phyloP scores from a whole-genome alignment of 2,113 vertebrate genomes.

The Pao palembangensis region DNA sequence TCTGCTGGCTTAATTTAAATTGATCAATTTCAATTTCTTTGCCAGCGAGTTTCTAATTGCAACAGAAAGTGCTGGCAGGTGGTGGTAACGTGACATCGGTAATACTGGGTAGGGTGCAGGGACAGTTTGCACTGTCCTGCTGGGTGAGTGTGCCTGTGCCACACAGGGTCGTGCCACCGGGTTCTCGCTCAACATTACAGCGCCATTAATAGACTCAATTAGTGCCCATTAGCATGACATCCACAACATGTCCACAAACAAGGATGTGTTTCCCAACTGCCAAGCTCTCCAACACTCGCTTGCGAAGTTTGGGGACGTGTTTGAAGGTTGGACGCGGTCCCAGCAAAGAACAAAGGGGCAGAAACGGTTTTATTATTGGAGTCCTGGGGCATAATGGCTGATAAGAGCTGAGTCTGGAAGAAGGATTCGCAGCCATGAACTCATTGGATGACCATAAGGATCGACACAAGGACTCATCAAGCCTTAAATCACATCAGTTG shows the following conservation, averaged over 20 bases:
- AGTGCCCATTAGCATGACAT: constrained; percentile 41
- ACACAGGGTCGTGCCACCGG: constrained; percentile 15
- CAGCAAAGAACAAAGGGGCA: constrained; percentile 30
- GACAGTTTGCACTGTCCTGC: constrained; percentile 25
- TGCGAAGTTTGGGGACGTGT: constrained; percentile 22
- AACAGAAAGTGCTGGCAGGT: background rate
- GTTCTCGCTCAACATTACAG: constrained; percentile 7
- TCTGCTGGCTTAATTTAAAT: no score
- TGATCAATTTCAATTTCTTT: background rate
- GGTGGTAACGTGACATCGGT: background rate
- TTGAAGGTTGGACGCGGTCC: constrained; percentile 46
- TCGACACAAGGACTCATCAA: constrained; percentile 55
- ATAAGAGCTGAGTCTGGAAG: constrained; percentile 27
- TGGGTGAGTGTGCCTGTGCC: constrained; percentile 28
- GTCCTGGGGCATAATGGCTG: constrained; percentile 17
- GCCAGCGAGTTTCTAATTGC: background rate
- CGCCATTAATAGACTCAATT: constrained; percentile 43
- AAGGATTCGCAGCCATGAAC: constrained; percentile 43
- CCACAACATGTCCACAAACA: constrained; percentile 43
- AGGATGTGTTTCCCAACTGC: constrained; percentile 23
- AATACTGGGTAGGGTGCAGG: background rate
- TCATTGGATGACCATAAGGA: constrained; percentile 34
- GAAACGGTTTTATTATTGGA: constrained; percentile 40
- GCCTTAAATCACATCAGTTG: constrained; percentile 57
- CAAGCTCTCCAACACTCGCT: constrained; percentile 17